Evolutionary conservation across 1,140 invertebrate genomes (phyloP).

Genomic region (Pseudoatta argentina): DNA sequence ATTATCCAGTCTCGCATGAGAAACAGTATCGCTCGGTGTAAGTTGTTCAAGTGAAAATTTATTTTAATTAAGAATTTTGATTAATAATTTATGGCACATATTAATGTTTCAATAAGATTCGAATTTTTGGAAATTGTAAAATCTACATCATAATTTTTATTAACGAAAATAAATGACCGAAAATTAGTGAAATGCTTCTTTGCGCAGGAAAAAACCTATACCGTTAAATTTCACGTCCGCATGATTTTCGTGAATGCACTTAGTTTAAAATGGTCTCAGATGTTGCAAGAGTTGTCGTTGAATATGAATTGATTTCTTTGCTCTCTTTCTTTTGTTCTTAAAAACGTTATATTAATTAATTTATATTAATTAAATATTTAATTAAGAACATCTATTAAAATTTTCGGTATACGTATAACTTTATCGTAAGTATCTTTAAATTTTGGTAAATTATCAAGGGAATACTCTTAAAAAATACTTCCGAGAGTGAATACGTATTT

Average conservation of each 20-base stretch:
- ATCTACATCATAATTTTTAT: constrained; percentile 12
- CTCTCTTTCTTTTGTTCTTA: background rate
- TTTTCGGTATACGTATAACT: background rate
- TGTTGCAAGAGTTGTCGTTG: background rate
- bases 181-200: background rate
- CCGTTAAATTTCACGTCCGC: background rate
- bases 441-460: constrained; percentile 2
- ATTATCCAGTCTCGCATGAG: background rate
- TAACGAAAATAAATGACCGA: background rate
- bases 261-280: background rate
- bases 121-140: background rate
- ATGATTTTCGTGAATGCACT: background rate
- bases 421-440: background rate
- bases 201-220: background rate
- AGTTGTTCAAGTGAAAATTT: background rate
- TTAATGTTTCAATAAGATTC: constrained; percentile 21
- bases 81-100: constrained; percentile 12
- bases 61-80: background rate
- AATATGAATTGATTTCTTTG: background rate
- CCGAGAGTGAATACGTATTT: background rate
- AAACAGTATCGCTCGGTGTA: background rate
- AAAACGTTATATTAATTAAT: background rate
- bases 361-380: background rate
- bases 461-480: background rate
- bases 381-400: constrained; percentile 27